These are phyloP conservation scores for Temnothorax nylanderi DNA, from an alignment of 1,140 invertebrate species.

Conservation along the genomic window DNA sequence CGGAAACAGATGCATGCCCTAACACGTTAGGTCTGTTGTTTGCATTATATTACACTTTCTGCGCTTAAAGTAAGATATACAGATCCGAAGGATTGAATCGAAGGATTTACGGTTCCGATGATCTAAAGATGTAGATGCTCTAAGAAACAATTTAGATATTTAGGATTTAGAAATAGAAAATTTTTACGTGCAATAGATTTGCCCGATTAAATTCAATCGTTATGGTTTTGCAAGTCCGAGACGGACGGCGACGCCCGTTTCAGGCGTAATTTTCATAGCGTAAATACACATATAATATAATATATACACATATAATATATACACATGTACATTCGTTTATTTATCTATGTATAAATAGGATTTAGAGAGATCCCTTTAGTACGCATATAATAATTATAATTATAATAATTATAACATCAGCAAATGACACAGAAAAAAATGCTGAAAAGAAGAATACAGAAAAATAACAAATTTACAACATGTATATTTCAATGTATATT, in stretches of 20 bases:
- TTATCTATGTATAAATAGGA: too few relatives aligned
- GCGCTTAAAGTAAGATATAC: not conserved
- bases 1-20: not conserved
- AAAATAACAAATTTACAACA: too few relatives aligned
- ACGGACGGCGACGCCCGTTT: too few relatives aligned
- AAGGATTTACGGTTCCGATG: not conserved
- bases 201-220: not conserved
- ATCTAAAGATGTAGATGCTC: not conserved
- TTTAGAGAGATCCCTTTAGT: too few relatives aligned
- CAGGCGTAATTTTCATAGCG: too few relatives aligned
- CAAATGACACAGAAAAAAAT: too few relatives aligned
- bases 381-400: too few relatives aligned
- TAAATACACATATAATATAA: too few relatives aligned
- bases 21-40: not conserved
- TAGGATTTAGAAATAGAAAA: not conserved
- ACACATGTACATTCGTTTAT: too few relatives aligned
- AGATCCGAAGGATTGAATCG: not conserved
- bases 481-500: not conserved
- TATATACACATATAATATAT: too few relatives aligned
- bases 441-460: too few relatives aligned
- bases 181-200: not conserved
- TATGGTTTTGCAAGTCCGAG: not conserved
- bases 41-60: constrained; percentile 16
- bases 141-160: not conserved
- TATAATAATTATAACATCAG: too few relatives aligned